Percentiles rank a stretch among this genome's conserved stretches.
phyloP scores from a whole-genome alignment of 2,797 vertebrate genomes.

The Pelodytes ibericus region DNA sequence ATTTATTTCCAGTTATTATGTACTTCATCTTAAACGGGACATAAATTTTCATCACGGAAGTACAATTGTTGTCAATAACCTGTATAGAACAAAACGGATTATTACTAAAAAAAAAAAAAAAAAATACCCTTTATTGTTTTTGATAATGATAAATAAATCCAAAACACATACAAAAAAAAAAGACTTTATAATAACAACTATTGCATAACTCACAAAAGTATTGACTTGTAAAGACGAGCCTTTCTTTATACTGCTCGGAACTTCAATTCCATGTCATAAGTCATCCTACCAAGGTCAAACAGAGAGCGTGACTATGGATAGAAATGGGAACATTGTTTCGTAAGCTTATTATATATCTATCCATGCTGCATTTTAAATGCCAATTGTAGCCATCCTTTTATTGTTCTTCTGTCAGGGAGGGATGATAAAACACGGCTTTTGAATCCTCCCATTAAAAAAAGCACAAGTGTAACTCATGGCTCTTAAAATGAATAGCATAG shows the following conservation, averaged over 20 bases:
- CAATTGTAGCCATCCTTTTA: constrained; percentile 21
- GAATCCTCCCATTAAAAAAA: constrained; percentile 16
- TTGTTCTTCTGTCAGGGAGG: constrained; percentile 8
- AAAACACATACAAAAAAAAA: neutral
- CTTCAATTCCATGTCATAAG: constrained; percentile 1
- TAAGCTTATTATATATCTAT: constrained; percentile 12
- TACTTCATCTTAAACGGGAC: constrained; percentile 1
- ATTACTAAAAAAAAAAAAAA: neutral
- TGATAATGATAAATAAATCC: neutral
- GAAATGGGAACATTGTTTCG: neutral
- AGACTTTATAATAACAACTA: neutral
- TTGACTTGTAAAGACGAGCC: neutral
- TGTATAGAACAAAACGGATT: no score
- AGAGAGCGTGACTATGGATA: neutral
- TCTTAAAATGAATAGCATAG: constrained; percentile 26
- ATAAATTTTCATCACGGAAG: neutral
- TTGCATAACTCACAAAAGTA: neutral
- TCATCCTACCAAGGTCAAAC: constrained; percentile 22
- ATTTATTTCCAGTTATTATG: constrained; percentile 30
- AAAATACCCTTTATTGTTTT: neutral
- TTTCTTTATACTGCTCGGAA: neutral
- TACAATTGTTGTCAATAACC: neutral
- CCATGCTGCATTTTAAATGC: constrained; percentile 14
- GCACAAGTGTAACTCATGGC: constrained; percentile 30
- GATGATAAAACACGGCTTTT: constrained; percentile 26